Conservation (phyloP, 37 sponge, comb jelly and placozoan genomes). For the Sycon ciliatum region DNA sequence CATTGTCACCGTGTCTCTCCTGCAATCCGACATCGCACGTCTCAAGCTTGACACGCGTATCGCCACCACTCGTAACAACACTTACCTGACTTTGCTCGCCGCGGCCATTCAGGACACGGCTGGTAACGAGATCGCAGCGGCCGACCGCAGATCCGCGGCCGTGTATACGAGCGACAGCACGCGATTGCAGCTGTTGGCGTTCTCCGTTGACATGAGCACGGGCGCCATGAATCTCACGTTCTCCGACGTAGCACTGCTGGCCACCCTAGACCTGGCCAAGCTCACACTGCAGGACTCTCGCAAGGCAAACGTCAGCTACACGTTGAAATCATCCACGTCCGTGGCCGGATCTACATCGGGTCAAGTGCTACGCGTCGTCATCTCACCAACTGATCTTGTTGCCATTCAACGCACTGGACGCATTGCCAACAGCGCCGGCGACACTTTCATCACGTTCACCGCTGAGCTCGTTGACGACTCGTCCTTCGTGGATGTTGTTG, state of each 20-base stretch:
- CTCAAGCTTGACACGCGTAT: conserved; percentile 6
- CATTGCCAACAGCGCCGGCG: neutral
- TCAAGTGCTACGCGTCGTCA: neutral
- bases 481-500: conserved; percentile 52
- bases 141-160: neutral
- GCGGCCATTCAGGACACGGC: neutral
- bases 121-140: neutral
- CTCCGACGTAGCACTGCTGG: conserved; percentile 15
- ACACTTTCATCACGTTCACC: conserved; percentile 31
- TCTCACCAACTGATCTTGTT: neutral
- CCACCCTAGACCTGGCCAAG: conserved; percentile 16
- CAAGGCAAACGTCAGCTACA: neutral
- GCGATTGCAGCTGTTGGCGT: neutral
- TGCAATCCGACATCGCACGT: neutral
- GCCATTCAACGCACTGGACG: neutral
- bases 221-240: conserved; percentile 3
- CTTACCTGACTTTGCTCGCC: conserved; percentile 24
- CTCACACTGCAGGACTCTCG: neutral
- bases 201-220: neutral
- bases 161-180: neutral
- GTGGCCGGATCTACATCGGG: conserved; percentile 26
- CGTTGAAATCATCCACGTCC: neutral
- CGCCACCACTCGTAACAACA: conserved; percentile 53
- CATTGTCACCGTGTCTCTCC: neutral
- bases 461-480: conserved; percentile 74